A percentile compares a stretch with the other conserved stretches of the same genome.
These are phyloP conservation scores for Aporophyla lueneburgensis DNA, from an alignment of 2,888 invertebrate genomes.

Conservation along the genomic window DNA sequence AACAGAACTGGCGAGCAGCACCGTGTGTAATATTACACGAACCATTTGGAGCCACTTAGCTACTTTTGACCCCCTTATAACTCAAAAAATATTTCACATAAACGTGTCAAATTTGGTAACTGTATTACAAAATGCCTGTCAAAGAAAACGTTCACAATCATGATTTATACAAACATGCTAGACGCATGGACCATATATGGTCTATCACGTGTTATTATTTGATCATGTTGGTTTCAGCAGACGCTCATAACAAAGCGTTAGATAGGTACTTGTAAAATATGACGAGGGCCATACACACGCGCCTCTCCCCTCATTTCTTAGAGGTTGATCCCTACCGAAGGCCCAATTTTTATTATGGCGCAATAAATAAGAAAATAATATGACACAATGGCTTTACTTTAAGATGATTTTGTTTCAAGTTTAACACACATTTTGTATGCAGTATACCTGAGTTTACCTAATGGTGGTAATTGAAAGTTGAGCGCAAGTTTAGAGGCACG, in stretches of 20 bases:
- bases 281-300: conserved; percentile 11
- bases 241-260: not conserved
- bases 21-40: too few relatives aligned
- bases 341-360: conserved; percentile 32
- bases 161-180: not conserved
- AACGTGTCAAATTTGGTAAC: too few relatives aligned
- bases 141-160: not conserved
- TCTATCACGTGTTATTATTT: conserved; percentile 13
- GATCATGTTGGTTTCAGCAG: conserved; percentile 1
- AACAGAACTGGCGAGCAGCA: too few relatives aligned
- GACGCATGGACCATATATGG: not conserved
- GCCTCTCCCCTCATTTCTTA: conserved; percentile 3
- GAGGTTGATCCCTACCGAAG: conserved; percentile 28
- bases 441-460: not conserved
- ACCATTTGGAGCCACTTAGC: too few relatives aligned
- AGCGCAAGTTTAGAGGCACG: conserved; percentile 42
- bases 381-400: not conserved
- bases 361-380: conserved; percentile 13
- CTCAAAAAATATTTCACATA: too few relatives aligned
- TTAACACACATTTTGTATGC: conserved; percentile 23
- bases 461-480: conserved; percentile 32
- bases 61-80: too few relatives aligned
- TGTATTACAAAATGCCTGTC: not conserved
- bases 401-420: conserved; percentile 16
- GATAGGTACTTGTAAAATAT: conserved; percentile 15